Percentiles rank a stretch among this genome's conserved stretches.
These are phyloP conservation scores for Misgurnus mizolepis DNA, from an alignment of 2,113 vertebrate genomes.

Conservation along the genomic window DNA sequence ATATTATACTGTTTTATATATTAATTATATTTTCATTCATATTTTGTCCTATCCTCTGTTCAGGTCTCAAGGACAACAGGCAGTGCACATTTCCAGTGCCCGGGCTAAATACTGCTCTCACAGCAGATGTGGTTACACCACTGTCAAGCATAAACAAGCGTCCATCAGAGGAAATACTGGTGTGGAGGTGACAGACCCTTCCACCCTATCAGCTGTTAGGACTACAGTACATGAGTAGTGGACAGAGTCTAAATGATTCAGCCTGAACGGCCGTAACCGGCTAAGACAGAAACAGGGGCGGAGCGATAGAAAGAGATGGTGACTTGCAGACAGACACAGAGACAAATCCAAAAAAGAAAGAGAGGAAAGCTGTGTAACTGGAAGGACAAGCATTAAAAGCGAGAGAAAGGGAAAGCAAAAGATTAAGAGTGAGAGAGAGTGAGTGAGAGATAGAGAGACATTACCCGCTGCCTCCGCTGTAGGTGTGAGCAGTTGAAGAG, in stretches of 20 bases:
- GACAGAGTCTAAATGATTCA: conserved; percentile 10
- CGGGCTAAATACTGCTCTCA: background rate
- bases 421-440: conserved; percentile 14
- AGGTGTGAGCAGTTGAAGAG: conserved; percentile 67
- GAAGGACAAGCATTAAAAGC: conserved; percentile 51
- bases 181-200: conserved; percentile 24
- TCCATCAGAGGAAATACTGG: conserved; percentile 2
- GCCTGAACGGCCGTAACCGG: conserved; percentile 55
- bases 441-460: conserved; percentile 54
- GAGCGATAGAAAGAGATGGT: conserved; percentile 54
- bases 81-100: conserved; percentile 9
- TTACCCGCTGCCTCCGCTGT: conserved; percentile 76
- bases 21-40: background rate
- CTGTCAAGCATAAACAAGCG: conserved; percentile 27
- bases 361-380: conserved; percentile 55
- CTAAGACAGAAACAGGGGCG: conserved; percentile 53
- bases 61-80: conserved; percentile 5
- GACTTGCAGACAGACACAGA: conserved; percentile 39
- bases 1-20: no score
- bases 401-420: background rate
- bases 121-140: conserved; percentile 34
- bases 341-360: conserved; percentile 51
- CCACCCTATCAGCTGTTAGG: background rate
- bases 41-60: background rate
- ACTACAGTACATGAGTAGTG: background rate